A percentile compares a stretch with the other conserved stretches of the same genome.
Evolutionary conservation across 2,797 vertebrate species (phyloP).

Genomic region (Sebastes diploproa): DNA sequence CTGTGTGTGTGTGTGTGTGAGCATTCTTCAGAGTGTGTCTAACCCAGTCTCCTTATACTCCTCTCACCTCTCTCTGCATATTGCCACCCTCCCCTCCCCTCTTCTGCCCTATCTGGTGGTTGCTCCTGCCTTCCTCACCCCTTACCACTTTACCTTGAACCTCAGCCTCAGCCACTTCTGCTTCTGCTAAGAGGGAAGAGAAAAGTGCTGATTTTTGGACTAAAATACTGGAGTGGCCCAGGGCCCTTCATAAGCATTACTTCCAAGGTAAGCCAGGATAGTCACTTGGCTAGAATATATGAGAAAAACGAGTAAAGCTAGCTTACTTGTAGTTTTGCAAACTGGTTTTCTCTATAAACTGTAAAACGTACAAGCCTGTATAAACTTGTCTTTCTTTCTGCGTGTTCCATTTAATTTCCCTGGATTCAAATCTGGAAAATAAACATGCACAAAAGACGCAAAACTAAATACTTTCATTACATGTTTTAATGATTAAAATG

Average conservation of each 20-base stretch:
- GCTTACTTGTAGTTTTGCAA: background rate
- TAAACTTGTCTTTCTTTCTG: background rate
- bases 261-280: conserved; percentile 74
- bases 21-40: conserved; percentile 19
- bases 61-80: conserved; percentile 57
- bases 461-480: background rate
- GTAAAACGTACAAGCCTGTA: background rate
- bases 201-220: conserved; percentile 76
- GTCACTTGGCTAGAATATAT: conserved; percentile 3
- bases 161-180: conserved; percentile 50
- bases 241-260: conserved; percentile 74
- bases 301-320: background rate
- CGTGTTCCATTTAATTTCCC: background rate
- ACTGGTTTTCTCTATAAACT: background rate
- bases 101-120: conserved; percentile 34
- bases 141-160: conserved; percentile 48
- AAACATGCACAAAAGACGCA: background rate
- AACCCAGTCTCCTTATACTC: conserved; percentile 48
- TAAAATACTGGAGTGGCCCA: conserved; percentile 77
- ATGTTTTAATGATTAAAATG: background rate
- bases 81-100: background rate
- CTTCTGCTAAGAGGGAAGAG: conserved; percentile 65
- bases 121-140: conserved; percentile 22
- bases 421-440: background rate
- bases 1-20: background rate